phyloP scores from a whole-genome alignment of 2,888 invertebrate species.

The Didymodactylos carnosus region DNA sequence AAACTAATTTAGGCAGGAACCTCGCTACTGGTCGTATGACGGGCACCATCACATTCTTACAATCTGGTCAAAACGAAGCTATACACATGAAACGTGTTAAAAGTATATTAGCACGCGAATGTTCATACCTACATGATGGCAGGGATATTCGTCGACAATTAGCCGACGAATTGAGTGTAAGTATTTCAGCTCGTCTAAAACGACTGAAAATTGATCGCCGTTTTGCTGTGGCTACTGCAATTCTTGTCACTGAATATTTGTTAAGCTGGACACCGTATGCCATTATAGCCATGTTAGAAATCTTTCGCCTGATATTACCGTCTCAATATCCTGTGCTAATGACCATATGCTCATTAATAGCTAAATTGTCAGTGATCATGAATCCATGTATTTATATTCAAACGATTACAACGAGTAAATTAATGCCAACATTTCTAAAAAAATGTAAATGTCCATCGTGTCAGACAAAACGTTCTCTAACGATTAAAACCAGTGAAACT shows the following conservation, averaged over 20 bases:
- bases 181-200: too few species aligned
- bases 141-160: too few species aligned
- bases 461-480: too few species aligned
- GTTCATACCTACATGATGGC: too few species aligned
- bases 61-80: too few species aligned
- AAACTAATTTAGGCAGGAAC: too few species aligned
- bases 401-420: conserved; percentile 12
- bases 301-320: not conserved
- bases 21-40: too few species aligned
- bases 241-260: not conserved
- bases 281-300: conserved; percentile 19
- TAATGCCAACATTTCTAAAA: not conserved
- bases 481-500: too few species aligned
- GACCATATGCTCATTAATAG: conserved; percentile 20
- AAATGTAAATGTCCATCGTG: not conserved
- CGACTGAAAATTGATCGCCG: not conserved
- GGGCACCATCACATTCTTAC: too few species aligned
- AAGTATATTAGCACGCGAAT: too few species aligned
- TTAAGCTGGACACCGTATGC: conserved; percentile 22
- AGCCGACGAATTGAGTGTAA: too few species aligned
- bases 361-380: conserved; percentile 22
- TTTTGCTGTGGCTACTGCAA: not conserved
- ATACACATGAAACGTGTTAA: not conserved
- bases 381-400: conserved; percentile 23
- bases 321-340: conserved; percentile 17